Conservation (phyloP, 1,140 invertebrate genomes). For the Epicauta chinensis region DNA sequence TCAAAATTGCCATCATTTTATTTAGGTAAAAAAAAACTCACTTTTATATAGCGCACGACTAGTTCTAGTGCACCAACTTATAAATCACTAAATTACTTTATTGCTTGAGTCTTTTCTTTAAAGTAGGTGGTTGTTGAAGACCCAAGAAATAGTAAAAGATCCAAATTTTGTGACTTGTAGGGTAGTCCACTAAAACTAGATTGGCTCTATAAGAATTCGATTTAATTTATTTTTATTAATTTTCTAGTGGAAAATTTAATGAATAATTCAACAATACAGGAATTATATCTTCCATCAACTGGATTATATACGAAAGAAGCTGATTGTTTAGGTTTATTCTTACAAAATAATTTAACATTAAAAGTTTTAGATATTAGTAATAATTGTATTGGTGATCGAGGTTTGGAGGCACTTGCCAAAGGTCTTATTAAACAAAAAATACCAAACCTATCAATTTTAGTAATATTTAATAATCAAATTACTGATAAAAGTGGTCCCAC, state of each 20-base stretch:
- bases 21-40: slow-evolving; percentile 28
- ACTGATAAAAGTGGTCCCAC: slow-evolving; percentile 35
- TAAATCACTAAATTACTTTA: no score
- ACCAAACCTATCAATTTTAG: slow-evolving; percentile 30
- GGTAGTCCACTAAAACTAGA: no score
- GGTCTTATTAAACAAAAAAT: slow-evolving; percentile 32
- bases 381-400: slow-evolving; percentile 38
- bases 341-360: slow-evolving; percentile 32
- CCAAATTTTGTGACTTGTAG: no score
- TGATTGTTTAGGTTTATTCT: slow-evolving; percentile 31
- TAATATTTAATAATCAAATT: slow-evolving; percentile 38
- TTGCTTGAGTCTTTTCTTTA: no score
- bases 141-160: no score
- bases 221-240: background rate
- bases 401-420: slow-evolving; percentile 34
- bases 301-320: slow-evolving; percentile 38
- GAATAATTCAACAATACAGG: slow-evolving; percentile 30
- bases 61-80: no score
- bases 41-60: slow-evolving; percentile 1
- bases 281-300: slow-evolving; percentile 36
- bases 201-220: no score
- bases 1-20: slow-evolving; percentile 32
- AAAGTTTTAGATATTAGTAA: slow-evolving; percentile 39
- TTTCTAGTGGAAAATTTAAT: slow-evolving; percentile 33
- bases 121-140: background rate